phyloP scores from a whole-genome alignment of 2,888 invertebrate species.

The Punctoribates punctum region DNA sequence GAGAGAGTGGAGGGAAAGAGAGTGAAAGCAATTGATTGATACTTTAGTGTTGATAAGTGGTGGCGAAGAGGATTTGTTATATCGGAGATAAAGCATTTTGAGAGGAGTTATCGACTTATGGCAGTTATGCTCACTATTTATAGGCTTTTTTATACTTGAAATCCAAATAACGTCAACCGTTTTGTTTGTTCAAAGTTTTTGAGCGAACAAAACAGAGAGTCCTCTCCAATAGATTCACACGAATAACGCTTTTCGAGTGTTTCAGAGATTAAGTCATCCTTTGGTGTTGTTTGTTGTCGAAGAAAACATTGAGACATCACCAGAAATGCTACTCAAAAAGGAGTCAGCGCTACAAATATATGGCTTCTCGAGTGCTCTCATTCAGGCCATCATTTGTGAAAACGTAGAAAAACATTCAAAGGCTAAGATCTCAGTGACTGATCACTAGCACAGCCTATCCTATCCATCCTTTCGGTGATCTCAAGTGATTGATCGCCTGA shows the following conservation, averaged over 20 bases:
- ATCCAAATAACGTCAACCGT: constrained; percentile 14
- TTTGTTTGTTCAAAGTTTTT: constrained; percentile 21
- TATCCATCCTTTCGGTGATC: not conserved
- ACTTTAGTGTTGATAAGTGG: constrained; percentile 19
- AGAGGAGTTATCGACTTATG: constrained; percentile 7
- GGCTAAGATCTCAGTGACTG: not conserved
- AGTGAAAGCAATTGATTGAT: constrained; percentile 14
- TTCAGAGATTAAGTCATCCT: constrained; percentile 19
- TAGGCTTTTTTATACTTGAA: constrained; percentile 16
- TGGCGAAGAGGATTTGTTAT: constrained; percentile 15
- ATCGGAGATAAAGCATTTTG: not conserved
- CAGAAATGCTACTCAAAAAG: not conserved
- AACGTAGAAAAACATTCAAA: not conserved
- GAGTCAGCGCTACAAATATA: constrained; percentile 3
- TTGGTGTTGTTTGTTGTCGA: constrained; percentile 9
- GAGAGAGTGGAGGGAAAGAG: not conserved
- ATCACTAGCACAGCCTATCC: not conserved
- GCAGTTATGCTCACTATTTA: constrained; percentile 1
- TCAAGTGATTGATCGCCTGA: constrained; percentile 3
- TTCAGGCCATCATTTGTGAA: not conserved
- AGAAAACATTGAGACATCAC: constrained; percentile 23
- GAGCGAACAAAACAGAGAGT: constrained; percentile 14
- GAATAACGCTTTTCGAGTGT: constrained; percentile 9
- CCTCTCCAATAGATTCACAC: constrained; percentile 15
- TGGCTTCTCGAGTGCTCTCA: not conserved